Conservation (phyloP, 2,888 invertebrate species). For the Callosobruchus maculatus region DNA sequence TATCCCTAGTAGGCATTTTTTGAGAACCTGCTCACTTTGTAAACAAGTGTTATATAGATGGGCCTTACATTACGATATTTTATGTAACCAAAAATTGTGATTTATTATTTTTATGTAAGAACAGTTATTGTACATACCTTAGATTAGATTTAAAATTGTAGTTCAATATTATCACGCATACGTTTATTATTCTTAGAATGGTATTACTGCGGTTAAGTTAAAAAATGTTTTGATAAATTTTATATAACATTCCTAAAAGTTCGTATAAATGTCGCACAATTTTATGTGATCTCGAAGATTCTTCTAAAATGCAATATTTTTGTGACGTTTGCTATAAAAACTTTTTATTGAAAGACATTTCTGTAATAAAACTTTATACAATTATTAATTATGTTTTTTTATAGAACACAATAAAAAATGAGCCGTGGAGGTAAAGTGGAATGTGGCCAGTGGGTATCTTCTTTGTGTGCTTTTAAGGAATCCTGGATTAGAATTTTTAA, state of each 20-base stretch:
- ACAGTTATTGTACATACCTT: background rate
- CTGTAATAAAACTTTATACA: background rate
- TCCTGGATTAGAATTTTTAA: too few species aligned
- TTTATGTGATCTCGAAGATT: background rate
- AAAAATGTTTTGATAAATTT: background rate
- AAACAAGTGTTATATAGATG: too few species aligned
- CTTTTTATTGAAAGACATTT: background rate
- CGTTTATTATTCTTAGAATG: background rate
- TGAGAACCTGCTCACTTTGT: too few species aligned
- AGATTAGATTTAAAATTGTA: background rate
- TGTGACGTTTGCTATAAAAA: background rate
- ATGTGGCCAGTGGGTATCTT: too few species aligned
- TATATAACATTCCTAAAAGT: background rate
- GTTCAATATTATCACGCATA: background rate
- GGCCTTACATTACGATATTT: too few species aligned
- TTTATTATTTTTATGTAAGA: slow-evolving; percentile 17
- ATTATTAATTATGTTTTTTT: background rate
- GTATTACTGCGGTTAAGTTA: background rate
- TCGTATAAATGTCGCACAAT: background rate
- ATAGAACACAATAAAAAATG: too few species aligned
- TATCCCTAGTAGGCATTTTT: too few species aligned
- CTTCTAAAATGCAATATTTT: background rate
- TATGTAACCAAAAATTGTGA: slow-evolving; percentile 22
- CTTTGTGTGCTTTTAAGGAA: too few species aligned
- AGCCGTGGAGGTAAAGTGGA: too few species aligned